phyloP scores from a whole-genome alignment of 2,797 vertebrate genomes.

The Darevskia nairensis region DNA sequence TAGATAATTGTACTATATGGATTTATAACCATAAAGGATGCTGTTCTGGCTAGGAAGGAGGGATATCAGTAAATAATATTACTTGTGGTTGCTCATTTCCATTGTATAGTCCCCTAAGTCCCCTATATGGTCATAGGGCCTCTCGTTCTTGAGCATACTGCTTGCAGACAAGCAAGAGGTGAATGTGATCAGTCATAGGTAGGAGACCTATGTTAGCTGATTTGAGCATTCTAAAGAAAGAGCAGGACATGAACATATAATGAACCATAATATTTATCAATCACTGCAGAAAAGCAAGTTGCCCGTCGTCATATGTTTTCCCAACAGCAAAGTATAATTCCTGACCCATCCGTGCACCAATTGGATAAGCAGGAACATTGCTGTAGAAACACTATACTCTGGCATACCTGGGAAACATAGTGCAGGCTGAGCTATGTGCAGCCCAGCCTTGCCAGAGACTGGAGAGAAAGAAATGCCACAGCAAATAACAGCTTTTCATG shows the following conservation, averaged over 20 bases:
- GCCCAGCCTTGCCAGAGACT: not conserved
- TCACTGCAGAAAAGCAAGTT: not conserved
- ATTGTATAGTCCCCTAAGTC: not conserved
- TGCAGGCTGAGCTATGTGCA: not conserved
- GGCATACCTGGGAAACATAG: not conserved
- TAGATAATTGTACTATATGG: no score
- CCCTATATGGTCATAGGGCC: not conserved
- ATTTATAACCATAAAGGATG: no score
- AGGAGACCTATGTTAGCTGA: not conserved
- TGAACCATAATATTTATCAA: not conserved
- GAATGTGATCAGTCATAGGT: not conserved
- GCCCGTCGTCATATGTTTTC: not conserved
- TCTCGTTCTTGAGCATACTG: not conserved
- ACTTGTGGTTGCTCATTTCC: not conserved
- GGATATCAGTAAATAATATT: not conserved
- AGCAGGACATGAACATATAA: not conserved
- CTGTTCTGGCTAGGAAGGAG: no score
- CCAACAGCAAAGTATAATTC: not conserved
- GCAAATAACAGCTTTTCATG: accelerated
- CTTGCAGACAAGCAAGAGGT: not conserved
- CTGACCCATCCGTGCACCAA: not conserved
- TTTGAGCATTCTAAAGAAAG: not conserved
- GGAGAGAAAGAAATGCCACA: not conserved
- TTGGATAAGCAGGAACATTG: not conserved
- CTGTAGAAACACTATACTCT: not conserved